Evolutionary conservation across 1,140 invertebrate species (phyloP), one percentile per base, ranked within the genome.

Genomic region (Drusus annulatus): DNA sequence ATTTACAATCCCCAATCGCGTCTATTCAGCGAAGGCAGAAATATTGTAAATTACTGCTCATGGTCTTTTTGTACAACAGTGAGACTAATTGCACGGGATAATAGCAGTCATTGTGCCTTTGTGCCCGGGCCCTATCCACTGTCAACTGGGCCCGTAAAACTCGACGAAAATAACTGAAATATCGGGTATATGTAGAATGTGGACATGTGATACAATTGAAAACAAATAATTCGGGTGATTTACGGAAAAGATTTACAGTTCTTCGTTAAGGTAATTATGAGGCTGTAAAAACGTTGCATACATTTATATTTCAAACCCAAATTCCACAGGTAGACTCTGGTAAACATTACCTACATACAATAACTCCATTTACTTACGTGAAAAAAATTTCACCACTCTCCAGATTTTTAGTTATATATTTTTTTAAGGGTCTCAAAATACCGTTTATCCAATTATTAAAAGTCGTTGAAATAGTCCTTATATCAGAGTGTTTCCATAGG

Each of bases 81-180:
- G 79, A 76, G 19, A 80, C 79, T 80, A 80, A 80, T 80, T 80
- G 79, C 28, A n/a, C 16, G 13, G 79, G 28, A 79, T 79, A 79
- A 79, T 79, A 21, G 58, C 10, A 1, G 21, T 15, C 45, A 79
- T 79, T 79, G 78, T 79, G 10, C 15, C 58, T 52, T 79, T 74
- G 25, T 78, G 52, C 8, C 5, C 16, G 16, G 21, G 10, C 15
- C 19, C 10, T 21, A 65, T 78, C 76, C 63, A 15, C 23, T 68
- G 68, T 58, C 73, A 79, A 73, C 77, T 62, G 50, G 25, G 15
- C 19, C 77, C 50, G 21, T 69, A 69, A 78, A 62, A 76, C 60
- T 76, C 19, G 63, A 78, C 2, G 5, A 28, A 28, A 78, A 69
- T 8, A 78, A 78, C 15, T 17, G 45, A 50, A 63, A 65, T 51